These are phyloP conservation scores for Anagyrus pseudococci DNA, from an alignment of 2,888 invertebrate species.

Conservation along the genomic window DNA sequence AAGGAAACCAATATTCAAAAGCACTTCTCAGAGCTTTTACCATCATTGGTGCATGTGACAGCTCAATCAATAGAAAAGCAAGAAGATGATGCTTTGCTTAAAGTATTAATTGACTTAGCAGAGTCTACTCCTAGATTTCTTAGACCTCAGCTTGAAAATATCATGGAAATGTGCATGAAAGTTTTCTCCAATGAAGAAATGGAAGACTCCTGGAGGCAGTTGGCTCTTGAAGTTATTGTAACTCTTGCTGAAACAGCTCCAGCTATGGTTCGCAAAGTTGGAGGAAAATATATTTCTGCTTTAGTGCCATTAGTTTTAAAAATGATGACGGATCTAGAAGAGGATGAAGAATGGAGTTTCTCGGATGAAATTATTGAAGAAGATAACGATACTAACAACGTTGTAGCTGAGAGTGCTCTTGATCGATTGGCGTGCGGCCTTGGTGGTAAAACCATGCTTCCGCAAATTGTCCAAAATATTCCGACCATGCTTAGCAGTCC, in stretches of 20 bases:
- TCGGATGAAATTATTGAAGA: conserved; percentile 90
- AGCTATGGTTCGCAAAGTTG: conserved; percentile 94
- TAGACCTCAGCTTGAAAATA: conserved; percentile 82
- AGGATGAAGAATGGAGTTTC: conserved; percentile 87
- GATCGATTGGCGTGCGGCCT: conserved; percentile 98
- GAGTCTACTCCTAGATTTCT: conserved; percentile 93
- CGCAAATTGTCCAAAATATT: conserved; percentile 84
- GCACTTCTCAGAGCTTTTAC: conserved; percentile 85
- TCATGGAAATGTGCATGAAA: conserved; percentile 90
- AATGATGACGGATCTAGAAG: conserved; percentile 95
- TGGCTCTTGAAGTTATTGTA: conserved; percentile 88
- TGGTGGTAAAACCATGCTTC: conserved; percentile 91
- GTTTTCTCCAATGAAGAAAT: conserved; percentile 66
- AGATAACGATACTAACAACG: conserved; percentile 93
- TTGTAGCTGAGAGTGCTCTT: conserved; percentile 94
- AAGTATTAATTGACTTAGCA: conserved; percentile 92
- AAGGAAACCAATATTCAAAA: conserved; percentile 90
- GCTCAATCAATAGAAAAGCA: conserved; percentile 83
- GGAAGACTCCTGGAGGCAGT: conserved; percentile 85
- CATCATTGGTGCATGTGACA: conserved; percentile 77
- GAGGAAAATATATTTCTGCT: conserved; percentile 80
- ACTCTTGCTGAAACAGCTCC: conserved; percentile 92
- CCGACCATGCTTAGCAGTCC: conserved; percentile 85
- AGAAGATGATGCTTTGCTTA: conserved; percentile 89
- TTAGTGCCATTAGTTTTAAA: conserved; percentile 86